These are phyloP conservation scores for Phytoseiulus persimilis DNA, from an alignment of 2,888 invertebrate species.

Conservation along the genomic window DNA sequence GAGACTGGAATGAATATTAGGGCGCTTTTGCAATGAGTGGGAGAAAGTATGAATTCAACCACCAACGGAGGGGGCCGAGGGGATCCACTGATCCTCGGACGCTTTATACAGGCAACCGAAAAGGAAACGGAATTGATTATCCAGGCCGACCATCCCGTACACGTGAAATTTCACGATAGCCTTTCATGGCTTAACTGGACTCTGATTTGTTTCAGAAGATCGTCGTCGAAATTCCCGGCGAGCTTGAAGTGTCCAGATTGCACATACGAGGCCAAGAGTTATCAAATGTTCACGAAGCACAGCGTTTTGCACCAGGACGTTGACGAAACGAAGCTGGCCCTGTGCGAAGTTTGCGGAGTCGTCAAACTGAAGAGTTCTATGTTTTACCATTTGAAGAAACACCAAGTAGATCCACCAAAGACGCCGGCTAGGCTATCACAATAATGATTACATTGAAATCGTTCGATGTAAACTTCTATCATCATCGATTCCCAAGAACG, in stretches of 20 bases:
- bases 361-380: slow-evolving; percentile 30
- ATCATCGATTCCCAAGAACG: not conserved
- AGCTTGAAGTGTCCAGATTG: slow-evolving; percentile 26
- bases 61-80: too few relatives aligned
- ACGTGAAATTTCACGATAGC: too few relatives aligned
- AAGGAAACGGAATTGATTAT: too few relatives aligned
- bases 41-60: too few relatives aligned
- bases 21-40: too few relatives aligned
- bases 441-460: not conserved
- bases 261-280: slow-evolving; percentile 37
- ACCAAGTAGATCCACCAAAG: not conserved
- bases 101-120: too few relatives aligned
- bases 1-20: too few relatives aligned
- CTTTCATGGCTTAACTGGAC: not conserved
- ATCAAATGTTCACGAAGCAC: slow-evolving; percentile 18
- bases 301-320: not conserved
- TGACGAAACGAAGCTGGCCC: slow-evolving; percentile 24
- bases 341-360: slow-evolving; percentile 35
- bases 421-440: not conserved
- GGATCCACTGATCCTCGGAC: not conserved
- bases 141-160: too few relatives aligned
- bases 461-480: not conserved
- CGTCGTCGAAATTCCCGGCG: not conserved
- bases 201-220: not conserved
- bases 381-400: slow-evolving; percentile 27